Percentiles rank a stretch among this genome's conserved stretches.
These are phyloP conservation scores for Aproaerema taeniolella DNA, from an alignment of 2,888 invertebrate species.

Conservation along the genomic window DNA sequence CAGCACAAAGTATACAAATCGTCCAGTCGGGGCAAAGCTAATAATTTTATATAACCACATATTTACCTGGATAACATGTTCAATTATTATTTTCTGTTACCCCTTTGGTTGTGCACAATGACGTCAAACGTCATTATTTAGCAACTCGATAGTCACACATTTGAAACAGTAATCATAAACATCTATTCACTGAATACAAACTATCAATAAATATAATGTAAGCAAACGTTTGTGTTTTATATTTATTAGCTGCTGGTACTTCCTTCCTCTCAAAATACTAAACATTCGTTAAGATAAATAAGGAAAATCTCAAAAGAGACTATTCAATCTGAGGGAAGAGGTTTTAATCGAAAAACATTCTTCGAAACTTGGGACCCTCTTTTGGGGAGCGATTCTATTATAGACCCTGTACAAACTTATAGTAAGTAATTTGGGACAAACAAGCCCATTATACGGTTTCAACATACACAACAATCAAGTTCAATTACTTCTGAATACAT, in stretches of 20 bases:
- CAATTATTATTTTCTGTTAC: no score
- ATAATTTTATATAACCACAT: no score
- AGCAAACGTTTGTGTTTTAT: no score
- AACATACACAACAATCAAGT: constrained; percentile 1
- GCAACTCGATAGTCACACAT: no score
- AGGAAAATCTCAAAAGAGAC: constrained; percentile 33
- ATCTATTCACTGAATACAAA: constrained; percentile 1
- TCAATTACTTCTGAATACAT: constrained; percentile 5
- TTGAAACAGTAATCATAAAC: background rate
- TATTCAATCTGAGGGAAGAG: constrained; percentile 28
- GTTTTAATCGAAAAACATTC: constrained; percentile 39
- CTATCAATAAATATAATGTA: no score
- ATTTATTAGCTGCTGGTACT: background rate
- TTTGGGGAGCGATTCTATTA: constrained; percentile 23
- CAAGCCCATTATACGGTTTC: constrained; percentile 3
- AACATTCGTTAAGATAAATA: constrained; percentile 25
- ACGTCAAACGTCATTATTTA: no score
- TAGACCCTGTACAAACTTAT: no score
- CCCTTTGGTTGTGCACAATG: no score
- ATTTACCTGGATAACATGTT: no score
- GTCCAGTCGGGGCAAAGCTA: no score
- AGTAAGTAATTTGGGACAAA: background rate
- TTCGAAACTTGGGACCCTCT: constrained; percentile 31
- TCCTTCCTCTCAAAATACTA: background rate
- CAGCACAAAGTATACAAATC: no score